Conservation (phyloP, 2,888 invertebrate species). For the Achlya flavicornis region DNA sequence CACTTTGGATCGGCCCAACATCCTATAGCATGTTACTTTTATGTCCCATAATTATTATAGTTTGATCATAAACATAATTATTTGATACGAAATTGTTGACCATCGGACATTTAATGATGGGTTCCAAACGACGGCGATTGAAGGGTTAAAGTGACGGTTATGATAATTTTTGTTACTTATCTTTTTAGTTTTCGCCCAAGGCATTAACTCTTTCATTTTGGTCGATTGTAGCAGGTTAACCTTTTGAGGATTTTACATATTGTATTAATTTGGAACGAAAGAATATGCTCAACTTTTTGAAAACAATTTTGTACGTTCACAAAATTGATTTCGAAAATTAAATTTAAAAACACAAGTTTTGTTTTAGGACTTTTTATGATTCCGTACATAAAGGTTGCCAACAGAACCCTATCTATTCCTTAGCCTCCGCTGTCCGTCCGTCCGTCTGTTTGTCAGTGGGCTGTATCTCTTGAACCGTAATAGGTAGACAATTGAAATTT, state of each 20-base stretch:
- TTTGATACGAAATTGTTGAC: constrained; percentile 37
- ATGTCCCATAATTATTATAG: constrained; percentile 25
- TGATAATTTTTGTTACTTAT: constrained; percentile 4
- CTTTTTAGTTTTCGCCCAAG: constrained; percentile 2
- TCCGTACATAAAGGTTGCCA: too few species aligned
- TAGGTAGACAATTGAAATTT: too few species aligned
- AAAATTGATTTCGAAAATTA: too few species aligned
- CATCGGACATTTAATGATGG: constrained; percentile 40
- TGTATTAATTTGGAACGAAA: neutral
- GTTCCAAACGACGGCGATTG: constrained; percentile 27
- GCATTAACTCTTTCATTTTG: neutral
- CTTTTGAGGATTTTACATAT: neutral
- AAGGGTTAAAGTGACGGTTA: constrained; percentile 26
- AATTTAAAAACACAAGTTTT: neutral
- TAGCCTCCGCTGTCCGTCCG: too few species aligned
- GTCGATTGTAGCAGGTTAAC: neutral
- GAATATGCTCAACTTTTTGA: neutral
- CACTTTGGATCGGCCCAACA: neutral
- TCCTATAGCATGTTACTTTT: neutral
- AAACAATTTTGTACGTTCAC: neutral
- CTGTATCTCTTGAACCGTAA: too few species aligned
- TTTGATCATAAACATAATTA: constrained; percentile 43
- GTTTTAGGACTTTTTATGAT: too few species aligned
- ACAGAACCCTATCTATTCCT: too few species aligned
- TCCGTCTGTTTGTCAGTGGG: too few species aligned